A percentile compares a stretch with the other conserved stretches of the same genome.
These are phyloP conservation scores for Mesocricetus auratus DNA, from an alignment of 2,113 vertebrate species.

Conservation along the genomic window DNA sequence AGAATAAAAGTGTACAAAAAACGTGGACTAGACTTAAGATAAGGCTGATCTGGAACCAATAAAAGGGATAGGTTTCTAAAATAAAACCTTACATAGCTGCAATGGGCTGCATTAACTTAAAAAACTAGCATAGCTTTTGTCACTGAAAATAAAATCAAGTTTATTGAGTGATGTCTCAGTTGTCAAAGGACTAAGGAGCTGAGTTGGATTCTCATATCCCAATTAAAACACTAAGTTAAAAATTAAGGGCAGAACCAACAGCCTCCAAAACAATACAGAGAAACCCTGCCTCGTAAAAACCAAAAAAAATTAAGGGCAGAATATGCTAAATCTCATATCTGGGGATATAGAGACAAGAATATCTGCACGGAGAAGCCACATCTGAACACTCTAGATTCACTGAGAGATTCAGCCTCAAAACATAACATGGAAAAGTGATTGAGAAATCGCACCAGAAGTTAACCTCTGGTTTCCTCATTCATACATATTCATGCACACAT, in stretches of 20 bases:
- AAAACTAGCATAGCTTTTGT: background rate
- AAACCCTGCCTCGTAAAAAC: too few relatives aligned
- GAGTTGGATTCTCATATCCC: background rate
- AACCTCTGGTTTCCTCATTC: background rate
- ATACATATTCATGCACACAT: background rate
- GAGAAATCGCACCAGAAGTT: background rate
- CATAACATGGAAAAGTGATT: background rate
- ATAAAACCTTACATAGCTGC: background rate
- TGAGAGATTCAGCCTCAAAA: background rate
- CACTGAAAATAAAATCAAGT: background rate
- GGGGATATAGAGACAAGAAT: background rate
- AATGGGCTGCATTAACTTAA: background rate
- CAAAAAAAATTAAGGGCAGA: background rate
- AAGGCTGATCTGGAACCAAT: background rate
- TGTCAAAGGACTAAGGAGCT: background rate
- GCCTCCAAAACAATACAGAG: too few relatives aligned
- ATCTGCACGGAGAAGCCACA: background rate
- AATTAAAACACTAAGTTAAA: background rate
- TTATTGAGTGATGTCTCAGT: too few relatives aligned
- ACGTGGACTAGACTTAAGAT: background rate
- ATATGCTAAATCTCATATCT: background rate
- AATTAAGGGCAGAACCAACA: too few relatives aligned
- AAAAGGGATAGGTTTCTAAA: background rate
- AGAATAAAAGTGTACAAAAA: conserved; percentile 3
- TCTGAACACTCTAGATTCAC: background rate